Evolutionary conservation across 1,140 invertebrate species (phyloP).

Genomic region (Acromyrmex echinatior): DNA sequence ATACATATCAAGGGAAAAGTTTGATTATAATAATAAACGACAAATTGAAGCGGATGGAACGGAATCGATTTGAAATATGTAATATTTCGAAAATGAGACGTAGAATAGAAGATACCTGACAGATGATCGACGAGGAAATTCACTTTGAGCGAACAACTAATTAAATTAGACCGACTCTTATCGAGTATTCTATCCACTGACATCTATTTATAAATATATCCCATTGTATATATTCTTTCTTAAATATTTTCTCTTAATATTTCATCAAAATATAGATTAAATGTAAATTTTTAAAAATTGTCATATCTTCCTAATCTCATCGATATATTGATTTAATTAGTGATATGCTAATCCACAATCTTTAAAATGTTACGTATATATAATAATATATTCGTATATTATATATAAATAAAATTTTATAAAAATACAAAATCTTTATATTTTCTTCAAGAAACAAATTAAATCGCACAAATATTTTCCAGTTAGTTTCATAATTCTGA

Average conservation of each 20-base stretch:
- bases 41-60: slow-evolving; percentile 17
- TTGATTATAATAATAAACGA: slow-evolving; percentile 43
- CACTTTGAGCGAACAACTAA: slow-evolving; percentile 30
- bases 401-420: neutral
- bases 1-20: slow-evolving; percentile 13
- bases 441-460: too few species aligned
- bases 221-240: neutral
- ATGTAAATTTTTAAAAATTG: neutral
- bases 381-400: neutral
- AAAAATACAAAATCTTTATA: slow-evolving; percentile 15
- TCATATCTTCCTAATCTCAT: neutral
- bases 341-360: neutral
- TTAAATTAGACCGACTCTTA: slow-evolving; percentile 56
- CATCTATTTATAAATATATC: neutral
- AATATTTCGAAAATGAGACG: slow-evolving; percentile 9
- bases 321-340: neutral
- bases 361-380: neutral
- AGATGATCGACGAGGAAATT: slow-evolving; percentile 49
- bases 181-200: too few species aligned
- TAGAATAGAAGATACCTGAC: slow-evolving; percentile 18
- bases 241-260: slow-evolving; percentile 1
- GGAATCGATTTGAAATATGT: slow-evolving; percentile 10
- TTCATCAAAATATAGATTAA: neutral
- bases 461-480: neutral
- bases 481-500: neutral